Percentiles rank a stretch among this genome's conserved stretches.
phyloP scores from a whole-genome alignment of 1,140 invertebrate genomes.

The Cherax destructor region DNA sequence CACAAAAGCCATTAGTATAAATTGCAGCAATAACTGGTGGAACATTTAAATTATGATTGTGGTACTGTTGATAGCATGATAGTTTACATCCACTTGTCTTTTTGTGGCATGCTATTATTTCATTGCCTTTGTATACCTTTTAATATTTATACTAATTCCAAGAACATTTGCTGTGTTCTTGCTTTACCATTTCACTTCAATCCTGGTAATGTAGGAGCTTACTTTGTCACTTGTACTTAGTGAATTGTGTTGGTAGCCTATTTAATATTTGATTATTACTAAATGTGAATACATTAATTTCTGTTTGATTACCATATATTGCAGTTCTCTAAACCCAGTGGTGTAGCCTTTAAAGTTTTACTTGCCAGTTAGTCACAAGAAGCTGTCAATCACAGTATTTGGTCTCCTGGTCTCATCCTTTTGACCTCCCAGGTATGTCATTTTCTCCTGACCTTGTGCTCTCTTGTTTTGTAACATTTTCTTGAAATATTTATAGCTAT shows the following conservation, averaged over 20 bases:
- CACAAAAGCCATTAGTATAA: not conserved
- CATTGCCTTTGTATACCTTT: not conserved
- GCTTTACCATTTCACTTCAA: not conserved
- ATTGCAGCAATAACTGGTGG: not conserved
- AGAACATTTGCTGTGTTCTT: not conserved
- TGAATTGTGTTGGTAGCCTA: not conserved
- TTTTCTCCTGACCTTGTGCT: not conserved
- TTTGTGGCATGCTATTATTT: not conserved
- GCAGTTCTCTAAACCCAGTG: not conserved
- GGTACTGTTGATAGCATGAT: not conserved
- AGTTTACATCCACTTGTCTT: not conserved
- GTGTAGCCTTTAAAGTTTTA: not conserved
- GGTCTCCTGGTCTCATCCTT: conserved; percentile 45
- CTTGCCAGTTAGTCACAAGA: conserved; percentile 17
- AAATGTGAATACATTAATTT: not conserved
- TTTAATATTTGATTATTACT: not conserved
- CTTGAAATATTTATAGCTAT: not conserved
- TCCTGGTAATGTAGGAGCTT: not conserved
- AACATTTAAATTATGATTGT: not conserved
- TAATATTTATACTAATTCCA: no score
- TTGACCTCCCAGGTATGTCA: conserved; percentile 33
- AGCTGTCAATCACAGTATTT: conserved; percentile 34
- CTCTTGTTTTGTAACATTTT: conserved; percentile 18
- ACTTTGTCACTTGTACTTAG: no score
- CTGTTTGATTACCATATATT: not conserved